Evolutionary conservation across 2,888 invertebrate species (phyloP).

Genomic region (Drosophila sordidula): DNA sequence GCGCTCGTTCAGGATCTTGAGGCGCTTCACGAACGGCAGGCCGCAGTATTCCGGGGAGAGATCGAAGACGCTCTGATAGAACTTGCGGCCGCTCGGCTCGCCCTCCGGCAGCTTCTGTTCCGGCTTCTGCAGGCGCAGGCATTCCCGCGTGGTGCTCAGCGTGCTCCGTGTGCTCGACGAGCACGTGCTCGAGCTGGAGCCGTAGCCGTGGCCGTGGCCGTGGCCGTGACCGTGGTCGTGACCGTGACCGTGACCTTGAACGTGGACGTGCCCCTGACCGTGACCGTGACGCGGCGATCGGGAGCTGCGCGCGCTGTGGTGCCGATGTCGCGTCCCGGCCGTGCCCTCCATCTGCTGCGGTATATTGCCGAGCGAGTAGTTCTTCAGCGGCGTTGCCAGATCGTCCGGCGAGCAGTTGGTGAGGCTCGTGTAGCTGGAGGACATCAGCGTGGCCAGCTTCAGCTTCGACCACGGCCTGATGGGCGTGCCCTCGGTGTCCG

Average conservation of each 20-base stretch:
- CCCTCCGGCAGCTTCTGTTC: slow-evolving; percentile 66
- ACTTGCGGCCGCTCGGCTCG: slow-evolving; percentile 85
- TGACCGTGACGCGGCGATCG: slow-evolving; percentile 58
- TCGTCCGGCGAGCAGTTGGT: slow-evolving; percentile 82
- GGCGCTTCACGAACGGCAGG: slow-evolving; percentile 93
- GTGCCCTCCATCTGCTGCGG: slow-evolving; percentile 64
- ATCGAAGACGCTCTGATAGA: slow-evolving; percentile 94
- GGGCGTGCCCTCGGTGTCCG: slow-evolving; percentile 84
- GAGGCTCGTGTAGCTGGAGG: slow-evolving; percentile 84
- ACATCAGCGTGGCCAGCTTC: slow-evolving; percentile 88
- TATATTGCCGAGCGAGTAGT: slow-evolving; percentile 78
- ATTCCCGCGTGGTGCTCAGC: slow-evolving; percentile 45
- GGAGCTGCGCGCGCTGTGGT: slow-evolving; percentile 69
- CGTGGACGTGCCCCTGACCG: neutral
- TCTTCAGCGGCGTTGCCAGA: slow-evolving; percentile 72
- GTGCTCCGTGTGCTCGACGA: slow-evolving; percentile 56
- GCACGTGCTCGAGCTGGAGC: slow-evolving; percentile 60
- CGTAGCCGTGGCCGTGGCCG: slow-evolving; percentile 25
- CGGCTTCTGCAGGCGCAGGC: slow-evolving; percentile 57
- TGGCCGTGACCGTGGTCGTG: slow-evolving; percentile 30
- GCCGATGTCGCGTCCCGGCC: slow-evolving; percentile 30
- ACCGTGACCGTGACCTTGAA: slow-evolving; percentile 18
- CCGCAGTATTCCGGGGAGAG: slow-evolving; percentile 94
- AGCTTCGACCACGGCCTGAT: slow-evolving; percentile 91
- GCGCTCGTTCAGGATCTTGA: slow-evolving; percentile 94